Base-by-base conservation (phyloP, 2,888 invertebrate species). In the Cephus sareptanus region DNA sequence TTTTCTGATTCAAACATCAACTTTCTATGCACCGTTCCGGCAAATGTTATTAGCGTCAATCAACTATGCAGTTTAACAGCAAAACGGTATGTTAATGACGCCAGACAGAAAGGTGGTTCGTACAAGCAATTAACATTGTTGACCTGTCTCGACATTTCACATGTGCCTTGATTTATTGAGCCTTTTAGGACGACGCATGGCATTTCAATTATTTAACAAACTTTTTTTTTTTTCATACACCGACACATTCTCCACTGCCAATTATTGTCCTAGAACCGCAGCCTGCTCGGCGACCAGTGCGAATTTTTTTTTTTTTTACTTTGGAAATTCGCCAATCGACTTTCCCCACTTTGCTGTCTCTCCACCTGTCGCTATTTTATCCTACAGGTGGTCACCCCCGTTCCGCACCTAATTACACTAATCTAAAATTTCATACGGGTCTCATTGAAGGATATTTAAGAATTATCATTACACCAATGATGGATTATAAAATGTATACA, bases 101-200 rank as follows among this genome's bases (percentile, higher is more conserved):
- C 34, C 70, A 40, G 74, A 71, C 74, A 9, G n/a, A 37, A 74
- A 70, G 76, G 71, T 75, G 79, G 76, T 71, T 6, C 30, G 74
- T 69, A 69, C 75, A n/a, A 81, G 85, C 84, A 88, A 89, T 89
- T 85, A 88, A 87, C 85, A 88, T 87, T 84, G 85, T 83, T 80
- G 77, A 79, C 76, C 76, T 80, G 80, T 81, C 81, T 11, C 13
- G 80, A 75, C 40, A 78, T 80, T 75, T 75, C 56, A 75, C 71
- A 56, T 71, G 76, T 76, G 70, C 81, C 71, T 71, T 85, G 87
- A 89, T 87, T 88, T 86, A 85, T 85, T 75, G 82, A 69, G 77
- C 81, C 85, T 82, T 86, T 83, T 81, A 84, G 81, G 75, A 75
- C 77, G 37, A 69, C 34, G 56, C 40, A 56, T 75, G 56, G 78